Percentiles rank a stretch among this genome's conserved stretches.
Evolutionary conservation across 2,797 vertebrate genomes (phyloP).

Genomic region (Typhlichthys subterraneus): DNA sequence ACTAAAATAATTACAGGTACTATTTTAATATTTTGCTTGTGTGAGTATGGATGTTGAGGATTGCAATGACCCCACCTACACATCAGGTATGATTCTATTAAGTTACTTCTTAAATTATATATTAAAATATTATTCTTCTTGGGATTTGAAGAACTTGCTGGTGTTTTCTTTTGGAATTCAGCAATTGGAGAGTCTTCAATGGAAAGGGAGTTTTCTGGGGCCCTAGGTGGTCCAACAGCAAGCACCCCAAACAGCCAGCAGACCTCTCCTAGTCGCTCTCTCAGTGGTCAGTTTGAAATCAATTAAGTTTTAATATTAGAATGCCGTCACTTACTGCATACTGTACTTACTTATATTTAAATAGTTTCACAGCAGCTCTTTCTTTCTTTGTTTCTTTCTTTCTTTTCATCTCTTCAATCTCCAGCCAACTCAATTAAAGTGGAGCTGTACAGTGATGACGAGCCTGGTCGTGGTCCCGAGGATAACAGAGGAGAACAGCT

Average conservation of each 20-base stretch:
- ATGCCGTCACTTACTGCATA: not conserved
- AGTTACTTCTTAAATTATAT: not conserved
- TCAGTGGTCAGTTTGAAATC: slow-evolving; percentile 84
- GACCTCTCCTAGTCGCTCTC: slow-evolving; percentile 91
- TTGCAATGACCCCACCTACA: slow-evolving; percentile 90
- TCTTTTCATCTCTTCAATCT: slow-evolving; percentile 22
- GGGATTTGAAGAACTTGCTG: not conserved
- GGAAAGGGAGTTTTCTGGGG: slow-evolving; percentile 94
- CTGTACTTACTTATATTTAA: not conserved
- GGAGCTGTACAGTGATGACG: slow-evolving; percentile 98
- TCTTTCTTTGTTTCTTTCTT: slow-evolving; percentile 2
- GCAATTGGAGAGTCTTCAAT: slow-evolving; percentile 93
- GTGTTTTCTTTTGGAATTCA: slow-evolving; percentile 59
- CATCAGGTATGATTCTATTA: slow-evolving; percentile 80
- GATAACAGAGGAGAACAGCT: slow-evolving; percentile 81
- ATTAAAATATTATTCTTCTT: not conserved
- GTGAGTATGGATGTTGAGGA: slow-evolving; percentile 94
- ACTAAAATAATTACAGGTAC: slow-evolving; percentile 22
- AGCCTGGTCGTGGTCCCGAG: slow-evolving; percentile 85
- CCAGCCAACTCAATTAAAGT: slow-evolving; percentile 97
- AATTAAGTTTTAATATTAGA: not conserved
- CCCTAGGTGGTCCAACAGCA: slow-evolving; percentile 87
- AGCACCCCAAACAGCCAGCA: slow-evolving; percentile 97
- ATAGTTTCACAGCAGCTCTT: not conserved
- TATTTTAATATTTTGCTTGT: slow-evolving; percentile 74